Evolutionary conservation across 1,140 invertebrate species (phyloP).

Genomic region (Drosophila varians): DNA sequence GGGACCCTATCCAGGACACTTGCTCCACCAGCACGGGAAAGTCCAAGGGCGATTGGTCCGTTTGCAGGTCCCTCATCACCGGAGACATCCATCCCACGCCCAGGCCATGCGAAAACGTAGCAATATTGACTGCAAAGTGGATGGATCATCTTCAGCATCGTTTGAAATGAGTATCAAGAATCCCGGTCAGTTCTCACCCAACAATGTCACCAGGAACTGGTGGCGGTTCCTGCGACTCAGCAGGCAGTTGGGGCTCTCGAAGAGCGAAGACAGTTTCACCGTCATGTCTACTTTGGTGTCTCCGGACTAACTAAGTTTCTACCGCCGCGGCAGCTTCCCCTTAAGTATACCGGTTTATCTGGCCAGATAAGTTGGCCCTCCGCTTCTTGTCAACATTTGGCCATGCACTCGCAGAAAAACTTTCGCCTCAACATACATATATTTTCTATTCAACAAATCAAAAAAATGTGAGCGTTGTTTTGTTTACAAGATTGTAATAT

Average conservation of each 20-base stretch:
- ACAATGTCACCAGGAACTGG: conserved; percentile 58
- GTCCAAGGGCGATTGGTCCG: conserved; percentile 61
- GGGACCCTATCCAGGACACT: conserved; percentile 74
- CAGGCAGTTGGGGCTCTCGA: conserved; percentile 50
- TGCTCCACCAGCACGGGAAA: conserved; percentile 52
- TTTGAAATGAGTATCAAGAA: not conserved
- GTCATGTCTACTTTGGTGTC: conserved; percentile 34
- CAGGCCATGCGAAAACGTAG: conserved; percentile 83
- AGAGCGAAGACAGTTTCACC: conserved; percentile 34
- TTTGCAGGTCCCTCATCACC: conserved; percentile 76
- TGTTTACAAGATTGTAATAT: not conserved
- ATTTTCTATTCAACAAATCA: not conserved
- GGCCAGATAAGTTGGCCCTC: conserved; percentile 9
- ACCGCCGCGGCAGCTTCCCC: conserved; percentile 16
- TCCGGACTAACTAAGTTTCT: conserved; percentile 18
- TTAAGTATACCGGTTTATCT: conserved; percentile 43
- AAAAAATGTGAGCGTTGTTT: not conserved
- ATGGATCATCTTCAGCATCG: not conserved
- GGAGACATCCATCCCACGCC: conserved; percentile 84
- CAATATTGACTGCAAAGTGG: conserved; percentile 73
- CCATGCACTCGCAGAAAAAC: conserved; percentile 16
- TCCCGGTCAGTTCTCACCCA: conserved; percentile 30
- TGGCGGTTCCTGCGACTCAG: conserved; percentile 52
- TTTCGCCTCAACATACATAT: not conserved
- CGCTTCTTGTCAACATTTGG: not conserved